A percentile compares a stretch with the other conserved stretches of the same genome.
These are phyloP conservation scores for Cavia aperea DNA, from an alignment of 2,113 vertebrate genomes.

Conservation along the genomic window DNA sequence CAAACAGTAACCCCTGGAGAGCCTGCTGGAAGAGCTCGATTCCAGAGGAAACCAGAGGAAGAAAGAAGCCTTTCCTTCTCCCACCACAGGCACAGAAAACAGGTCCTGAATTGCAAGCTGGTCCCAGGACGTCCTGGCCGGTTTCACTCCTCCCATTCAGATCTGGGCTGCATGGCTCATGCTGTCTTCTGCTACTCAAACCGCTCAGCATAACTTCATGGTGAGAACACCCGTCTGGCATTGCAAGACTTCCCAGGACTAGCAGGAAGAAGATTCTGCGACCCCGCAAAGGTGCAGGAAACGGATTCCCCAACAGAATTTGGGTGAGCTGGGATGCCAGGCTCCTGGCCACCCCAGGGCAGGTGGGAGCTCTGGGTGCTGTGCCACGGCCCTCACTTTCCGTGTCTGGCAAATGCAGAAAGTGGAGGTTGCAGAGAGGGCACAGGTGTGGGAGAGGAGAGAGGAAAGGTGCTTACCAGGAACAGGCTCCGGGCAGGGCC, in stretches of 20 bases:
- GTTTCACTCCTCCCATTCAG: neutral
- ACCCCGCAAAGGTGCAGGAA: neutral
- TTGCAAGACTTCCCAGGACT: constrained; percentile 18
- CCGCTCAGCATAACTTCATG: neutral
- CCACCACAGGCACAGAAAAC: neutral
- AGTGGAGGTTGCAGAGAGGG: neutral
- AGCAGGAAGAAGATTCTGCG: neutral
- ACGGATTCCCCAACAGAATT: neutral
- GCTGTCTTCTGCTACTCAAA: constrained; percentile 36
- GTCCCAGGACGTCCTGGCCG: neutral
- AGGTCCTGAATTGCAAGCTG: neutral
- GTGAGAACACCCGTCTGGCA: constrained; percentile 5
- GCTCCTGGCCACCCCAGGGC: neutral
- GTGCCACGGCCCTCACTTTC: no score
- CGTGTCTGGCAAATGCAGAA: neutral
- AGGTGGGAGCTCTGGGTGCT: neutral
- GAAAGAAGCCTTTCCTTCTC: neutral
- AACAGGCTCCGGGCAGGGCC: neutral
- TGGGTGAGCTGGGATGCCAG: no score
- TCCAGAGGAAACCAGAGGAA: neutral
- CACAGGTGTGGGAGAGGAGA: neutral
- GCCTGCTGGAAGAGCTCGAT: neutral
- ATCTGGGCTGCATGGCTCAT: neutral
- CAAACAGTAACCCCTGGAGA: neutral
- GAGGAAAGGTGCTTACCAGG: neutral